phyloP scores from a whole-genome alignment of 1,140 invertebrate species.

The Phocides pigmalion region DNA sequence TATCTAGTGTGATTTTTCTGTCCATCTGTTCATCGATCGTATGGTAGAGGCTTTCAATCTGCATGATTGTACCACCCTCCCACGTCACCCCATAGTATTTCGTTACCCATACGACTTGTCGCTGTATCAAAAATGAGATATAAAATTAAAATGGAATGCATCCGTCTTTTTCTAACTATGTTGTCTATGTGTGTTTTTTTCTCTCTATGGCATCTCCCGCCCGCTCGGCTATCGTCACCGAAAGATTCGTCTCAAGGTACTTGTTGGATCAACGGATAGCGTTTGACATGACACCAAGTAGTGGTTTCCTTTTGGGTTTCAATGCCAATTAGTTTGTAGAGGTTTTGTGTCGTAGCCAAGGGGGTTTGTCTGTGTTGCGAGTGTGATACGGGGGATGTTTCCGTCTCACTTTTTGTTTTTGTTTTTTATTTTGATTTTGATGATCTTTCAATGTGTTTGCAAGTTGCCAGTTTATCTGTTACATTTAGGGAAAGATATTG shows the following conservation, averaged over 20 bases:
- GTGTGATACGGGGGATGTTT: slow-evolving; percentile 59
- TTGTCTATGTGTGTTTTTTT: slow-evolving; percentile 78
- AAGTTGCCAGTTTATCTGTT: background rate
- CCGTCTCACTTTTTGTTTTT: no score
- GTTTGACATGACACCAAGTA: slow-evolving; percentile 57
- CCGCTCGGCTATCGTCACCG: slow-evolving; percentile 79
- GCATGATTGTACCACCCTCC: slow-evolving; percentile 46
- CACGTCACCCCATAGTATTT: slow-evolving; percentile 54
- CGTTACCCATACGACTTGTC: slow-evolving; percentile 34
- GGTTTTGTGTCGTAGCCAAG: slow-evolving; percentile 82
- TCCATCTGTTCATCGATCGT: background rate
- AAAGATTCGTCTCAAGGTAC: slow-evolving; percentile 81
- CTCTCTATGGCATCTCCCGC: slow-evolving; percentile 76
- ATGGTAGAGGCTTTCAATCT: slow-evolving; percentile 31
- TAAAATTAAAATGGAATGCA: slow-evolving; percentile 48
- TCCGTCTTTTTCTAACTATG: slow-evolving; percentile 73
- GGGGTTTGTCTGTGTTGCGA: slow-evolving; percentile 75
- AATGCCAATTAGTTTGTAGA: slow-evolving; percentile 71
- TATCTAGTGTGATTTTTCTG: background rate
- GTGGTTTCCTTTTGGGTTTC: slow-evolving; percentile 61
- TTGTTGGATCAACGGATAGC: slow-evolving; percentile 46
- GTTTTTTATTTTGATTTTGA: no score
- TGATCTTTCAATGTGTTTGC: slow-evolving; percentile 22
- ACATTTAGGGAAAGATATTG: background rate
- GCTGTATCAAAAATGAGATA: slow-evolving; percentile 25